Evolutionary conservation across 2,113 vertebrate species (phyloP).

Genomic region (Felis chaus): DNA sequence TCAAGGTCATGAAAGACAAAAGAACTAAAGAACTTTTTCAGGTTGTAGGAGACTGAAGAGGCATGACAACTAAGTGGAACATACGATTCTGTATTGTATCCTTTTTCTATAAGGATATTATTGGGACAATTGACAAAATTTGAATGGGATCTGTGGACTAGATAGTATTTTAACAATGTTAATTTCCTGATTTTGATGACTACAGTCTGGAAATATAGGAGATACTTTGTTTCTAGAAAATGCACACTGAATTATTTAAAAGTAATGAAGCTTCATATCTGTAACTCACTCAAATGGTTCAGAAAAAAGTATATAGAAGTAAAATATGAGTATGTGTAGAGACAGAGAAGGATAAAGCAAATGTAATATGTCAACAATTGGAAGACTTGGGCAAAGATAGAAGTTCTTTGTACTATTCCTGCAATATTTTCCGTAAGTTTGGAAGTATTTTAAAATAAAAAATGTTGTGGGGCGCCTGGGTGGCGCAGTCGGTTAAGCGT

Average conservation of each 20-base stretch:
- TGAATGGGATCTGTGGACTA: neutral
- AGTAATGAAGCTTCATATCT: neutral
- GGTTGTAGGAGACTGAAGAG: neutral
- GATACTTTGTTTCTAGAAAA: neutral
- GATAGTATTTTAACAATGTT: neutral
- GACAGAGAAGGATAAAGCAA: neutral
- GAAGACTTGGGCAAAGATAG: neutral
- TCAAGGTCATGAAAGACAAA: neutral
- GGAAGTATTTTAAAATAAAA: slow-evolving; percentile 1
- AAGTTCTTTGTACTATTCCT: neutral
- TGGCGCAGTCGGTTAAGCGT: too few species aligned
- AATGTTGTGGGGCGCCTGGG: neutral
- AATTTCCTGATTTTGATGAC: neutral
- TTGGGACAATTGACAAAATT: neutral
- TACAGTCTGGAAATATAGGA: neutral
- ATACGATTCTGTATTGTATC: neutral
- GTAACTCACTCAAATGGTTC: neutral
- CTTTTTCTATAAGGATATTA: neutral
- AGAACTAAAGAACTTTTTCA: neutral
- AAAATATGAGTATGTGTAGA: neutral
- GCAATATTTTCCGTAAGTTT: neutral
- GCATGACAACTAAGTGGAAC: neutral
- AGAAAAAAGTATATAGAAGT: neutral
- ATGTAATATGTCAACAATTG: neutral
- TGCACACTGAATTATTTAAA: neutral